These are phyloP conservation scores for Oriolus oriolus DNA, from an alignment of 2,113 vertebrate genomes.

Conservation along the genomic window DNA sequence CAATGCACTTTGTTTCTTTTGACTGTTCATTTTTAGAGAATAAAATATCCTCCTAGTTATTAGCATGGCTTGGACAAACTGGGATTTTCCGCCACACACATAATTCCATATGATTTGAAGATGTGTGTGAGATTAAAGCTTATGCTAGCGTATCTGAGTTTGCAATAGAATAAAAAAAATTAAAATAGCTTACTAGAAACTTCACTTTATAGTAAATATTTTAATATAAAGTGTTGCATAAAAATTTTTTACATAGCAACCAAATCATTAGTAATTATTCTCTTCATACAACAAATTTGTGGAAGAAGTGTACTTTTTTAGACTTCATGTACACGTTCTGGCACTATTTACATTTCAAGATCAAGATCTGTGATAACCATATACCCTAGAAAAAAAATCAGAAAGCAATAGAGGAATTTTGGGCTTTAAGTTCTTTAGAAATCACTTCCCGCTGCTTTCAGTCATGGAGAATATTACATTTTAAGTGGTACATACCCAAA, in stretches of 20 bases:
- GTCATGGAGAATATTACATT: neutral
- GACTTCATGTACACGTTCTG: neutral
- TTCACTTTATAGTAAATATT: neutral
- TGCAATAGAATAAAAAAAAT: neutral
- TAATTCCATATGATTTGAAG: neutral
- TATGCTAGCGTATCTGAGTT: neutral
- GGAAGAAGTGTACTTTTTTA: neutral
- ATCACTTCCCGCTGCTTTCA: neutral
- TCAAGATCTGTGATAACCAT: neutral
- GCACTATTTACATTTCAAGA: neutral
- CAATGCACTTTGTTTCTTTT: neutral
- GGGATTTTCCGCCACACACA: neutral
- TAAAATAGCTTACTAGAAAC: neutral
- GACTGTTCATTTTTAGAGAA: neutral
- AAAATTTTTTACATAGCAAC: neutral
- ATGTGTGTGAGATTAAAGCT: neutral
- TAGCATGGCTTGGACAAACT: neutral
- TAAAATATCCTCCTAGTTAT: neutral
- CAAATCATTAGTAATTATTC: neutral
- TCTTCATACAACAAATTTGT: neutral
- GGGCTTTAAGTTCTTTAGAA: neutral
- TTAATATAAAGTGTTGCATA: neutral
- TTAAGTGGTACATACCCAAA: conserved; percentile 53
- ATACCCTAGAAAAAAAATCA: neutral
- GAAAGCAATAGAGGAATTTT: neutral